Base-by-base conservation (phyloP, 2,797 vertebrate species). In the Bovichtus variegatus region DNA sequence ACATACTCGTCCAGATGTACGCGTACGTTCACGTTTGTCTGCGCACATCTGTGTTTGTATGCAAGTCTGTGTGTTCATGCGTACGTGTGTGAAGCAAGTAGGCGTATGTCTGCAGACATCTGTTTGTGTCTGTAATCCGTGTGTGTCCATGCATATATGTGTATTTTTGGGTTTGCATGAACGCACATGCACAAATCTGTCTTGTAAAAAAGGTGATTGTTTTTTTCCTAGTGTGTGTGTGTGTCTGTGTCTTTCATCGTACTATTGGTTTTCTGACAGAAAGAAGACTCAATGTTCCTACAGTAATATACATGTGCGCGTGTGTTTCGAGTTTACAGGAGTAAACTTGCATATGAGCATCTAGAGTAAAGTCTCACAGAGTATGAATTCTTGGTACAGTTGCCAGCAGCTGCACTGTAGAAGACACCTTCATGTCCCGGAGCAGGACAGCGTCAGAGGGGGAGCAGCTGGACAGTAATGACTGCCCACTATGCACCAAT, bases 391-490 rank as follows among this genome's bases (percentile, higher is more conserved):
- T 57, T 54, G 41, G 46, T 80, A 55, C 71, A 76, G 74, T 78
- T 71, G 34, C 54, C n/a, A 72, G 81, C 76, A 89, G 85, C 83
- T 84, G 82, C 50, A 71, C 47, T 50, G 61, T 58, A 68, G 53
- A 68, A 72, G 51, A 79, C 2, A n/a, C 58, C 58, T 29, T 72
- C 10, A 70, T 58, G 62, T 80, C 74, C 73, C 65, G 46, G 11
- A 80, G 77, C 55, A 63, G 68, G 46, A 59, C 21, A 41, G 34
- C 2, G 8, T 75, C 57, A 57, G 63, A 51, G 58, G 18, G 51
- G 80, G 75, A 89, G 87, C 87, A 91, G 85, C 88, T 92, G 84
- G 73, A 78, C 69, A 61, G 19, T 68, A 74, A 83, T 80, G 65
- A 87, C 76, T 88, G 76, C 71, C 77, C 71, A 70, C 73, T 69